Evolutionary conservation across 2,797 vertebrate genomes (phyloP).

Genomic region (Glyptemys insculpta): DNA sequence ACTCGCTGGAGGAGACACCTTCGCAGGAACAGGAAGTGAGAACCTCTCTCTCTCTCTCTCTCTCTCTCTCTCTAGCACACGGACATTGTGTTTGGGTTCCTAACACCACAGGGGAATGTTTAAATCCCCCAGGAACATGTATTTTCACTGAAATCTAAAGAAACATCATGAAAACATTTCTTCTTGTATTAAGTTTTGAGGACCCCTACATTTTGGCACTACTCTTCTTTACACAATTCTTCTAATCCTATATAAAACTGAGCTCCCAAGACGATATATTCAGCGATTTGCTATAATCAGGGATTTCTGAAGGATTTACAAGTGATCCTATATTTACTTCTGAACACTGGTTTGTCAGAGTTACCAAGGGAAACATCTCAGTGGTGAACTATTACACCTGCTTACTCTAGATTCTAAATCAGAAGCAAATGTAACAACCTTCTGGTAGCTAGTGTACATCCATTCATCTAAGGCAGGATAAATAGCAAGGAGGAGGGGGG

Average conservation of each 20-base stretch:
- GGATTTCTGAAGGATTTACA: slow-evolving; percentile 55
- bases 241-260: slow-evolving; percentile 41
- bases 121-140: not conserved
- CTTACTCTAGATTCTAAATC: not conserved
- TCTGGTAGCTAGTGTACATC: not conserved
- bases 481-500: not conserved
- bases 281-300: slow-evolving; percentile 46
- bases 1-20: too few relatives aligned
- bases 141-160: not conserved
- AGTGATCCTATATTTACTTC: slow-evolving; percentile 37
- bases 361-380: not conserved
- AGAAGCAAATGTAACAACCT: not conserved
- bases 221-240: slow-evolving; percentile 23
- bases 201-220: not conserved
- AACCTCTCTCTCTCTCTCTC: too few relatives aligned
- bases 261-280: slow-evolving; percentile 21
- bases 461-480: not conserved
- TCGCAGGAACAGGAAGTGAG: too few relatives aligned
- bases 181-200: not conserved
- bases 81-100: not conserved
- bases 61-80: not conserved
- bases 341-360: not conserved
- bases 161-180: not conserved
- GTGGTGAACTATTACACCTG: not conserved
- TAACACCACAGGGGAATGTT: not conserved